phyloP scores from a whole-genome alignment of 2,797 vertebrate genomes.

The Carduelis carduelis region DNA sequence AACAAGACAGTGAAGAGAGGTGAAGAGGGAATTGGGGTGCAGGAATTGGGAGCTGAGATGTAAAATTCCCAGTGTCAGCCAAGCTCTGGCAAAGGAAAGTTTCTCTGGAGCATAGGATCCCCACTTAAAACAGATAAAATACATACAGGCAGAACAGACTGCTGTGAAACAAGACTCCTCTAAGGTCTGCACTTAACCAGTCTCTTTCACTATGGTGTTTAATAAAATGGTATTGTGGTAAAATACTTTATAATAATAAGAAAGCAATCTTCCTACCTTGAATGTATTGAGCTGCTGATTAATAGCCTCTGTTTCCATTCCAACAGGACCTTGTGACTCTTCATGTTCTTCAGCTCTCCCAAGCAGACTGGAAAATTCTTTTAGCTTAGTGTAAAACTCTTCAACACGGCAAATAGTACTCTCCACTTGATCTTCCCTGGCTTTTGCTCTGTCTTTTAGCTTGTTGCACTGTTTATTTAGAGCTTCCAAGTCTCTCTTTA shows the following conservation, averaged over 20 bases:
- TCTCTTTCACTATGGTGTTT: not conserved
- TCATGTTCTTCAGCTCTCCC: conserved; percentile 82
- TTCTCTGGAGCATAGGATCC: not conserved
- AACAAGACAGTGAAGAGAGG: not conserved
- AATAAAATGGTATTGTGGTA: not conserved
- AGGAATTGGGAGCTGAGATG: not conserved
- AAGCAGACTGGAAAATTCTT: conserved; percentile 78
- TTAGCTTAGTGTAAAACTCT: conserved; percentile 83
- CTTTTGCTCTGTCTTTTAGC: conserved; percentile 87
- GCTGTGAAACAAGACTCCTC: not conserved
- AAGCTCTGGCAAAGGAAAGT: not conserved
- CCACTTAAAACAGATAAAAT: not conserved
- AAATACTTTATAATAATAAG: not conserved
- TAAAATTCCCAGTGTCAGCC: not conserved
- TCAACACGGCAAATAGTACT: conserved; percentile 79
- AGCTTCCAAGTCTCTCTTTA: conserved; percentile 92
- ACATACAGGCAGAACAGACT: not conserved
- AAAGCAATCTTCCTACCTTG: conserved; percentile 82
- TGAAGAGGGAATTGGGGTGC: not conserved
- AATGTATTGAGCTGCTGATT: conserved; percentile 92
- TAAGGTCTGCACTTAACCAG: not conserved
- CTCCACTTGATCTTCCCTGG: conserved; percentile 84
- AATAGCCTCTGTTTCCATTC: conserved; percentile 94
- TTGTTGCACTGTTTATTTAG: conserved; percentile 95
- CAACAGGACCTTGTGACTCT: conserved; percentile 89